These are phyloP conservation scores for Agriopis marginaria DNA, from an alignment of 2,888 invertebrate species.

Conservation along the genomic window DNA sequence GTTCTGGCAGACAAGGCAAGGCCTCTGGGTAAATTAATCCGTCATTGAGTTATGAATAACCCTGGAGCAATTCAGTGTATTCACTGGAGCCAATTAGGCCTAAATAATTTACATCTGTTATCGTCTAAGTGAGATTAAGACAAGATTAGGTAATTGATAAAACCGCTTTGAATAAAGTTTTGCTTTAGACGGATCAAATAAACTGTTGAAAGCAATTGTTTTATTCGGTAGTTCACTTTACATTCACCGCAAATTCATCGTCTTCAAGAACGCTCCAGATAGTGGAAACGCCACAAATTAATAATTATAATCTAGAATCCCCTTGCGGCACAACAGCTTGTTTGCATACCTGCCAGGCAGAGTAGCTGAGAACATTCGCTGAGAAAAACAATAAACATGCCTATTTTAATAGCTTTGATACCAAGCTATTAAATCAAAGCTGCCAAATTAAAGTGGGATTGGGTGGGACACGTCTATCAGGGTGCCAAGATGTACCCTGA, in stretches of 20 bases:
- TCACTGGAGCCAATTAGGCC: slow-evolving; percentile 42
- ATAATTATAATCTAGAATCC: too few species aligned
- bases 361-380: too few species aligned
- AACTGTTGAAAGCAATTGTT: neutral
- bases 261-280: too few species aligned
- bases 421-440: too few species aligned
- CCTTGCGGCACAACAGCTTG: too few species aligned
- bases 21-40: slow-evolving; percentile 42
- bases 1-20: slow-evolving; percentile 33
- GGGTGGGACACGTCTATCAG: too few species aligned
- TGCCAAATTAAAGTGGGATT: too few species aligned
- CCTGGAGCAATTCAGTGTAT: slow-evolving; percentile 39
- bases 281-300: too few species aligned
- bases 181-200: slow-evolving; percentile 2
- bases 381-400: too few species aligned
- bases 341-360: too few species aligned
- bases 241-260: neutral
- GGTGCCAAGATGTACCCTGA: too few species aligned
- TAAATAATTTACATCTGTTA: slow-evolving; percentile 43
- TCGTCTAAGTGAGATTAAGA: slow-evolving; percentile 31
- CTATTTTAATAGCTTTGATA: too few species aligned
- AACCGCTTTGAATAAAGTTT: slow-evolving; percentile 25
- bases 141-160: slow-evolving; percentile 30
- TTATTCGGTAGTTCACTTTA: neutral
- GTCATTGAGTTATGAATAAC: slow-evolving; percentile 44